Evolutionary conservation across 2,113 vertebrate genomes (phyloP).

Genomic region (Prolemur simus): DNA sequence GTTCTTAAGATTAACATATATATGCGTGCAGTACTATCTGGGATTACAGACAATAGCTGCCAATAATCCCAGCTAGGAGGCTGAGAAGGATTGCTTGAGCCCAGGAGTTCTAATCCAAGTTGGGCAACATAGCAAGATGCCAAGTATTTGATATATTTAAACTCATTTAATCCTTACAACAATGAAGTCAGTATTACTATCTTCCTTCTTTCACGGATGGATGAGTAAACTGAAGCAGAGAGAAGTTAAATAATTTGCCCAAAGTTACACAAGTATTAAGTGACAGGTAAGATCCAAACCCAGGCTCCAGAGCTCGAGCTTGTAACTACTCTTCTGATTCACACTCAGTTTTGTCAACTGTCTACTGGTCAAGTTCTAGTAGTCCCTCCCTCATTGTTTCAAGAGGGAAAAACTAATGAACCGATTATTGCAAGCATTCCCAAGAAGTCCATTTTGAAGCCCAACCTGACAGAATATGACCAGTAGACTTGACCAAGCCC

Average conservation of each 20-base stretch:
- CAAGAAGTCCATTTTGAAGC: background rate
- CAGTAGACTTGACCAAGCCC: background rate
- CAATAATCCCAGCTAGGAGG: no score
- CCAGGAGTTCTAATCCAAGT: no score
- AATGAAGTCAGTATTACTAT: background rate
- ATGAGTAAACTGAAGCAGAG: slow-evolving; percentile 32
- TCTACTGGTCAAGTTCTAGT: slow-evolving; percentile 17
- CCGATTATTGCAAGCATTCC: background rate
- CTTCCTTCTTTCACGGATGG: background rate
- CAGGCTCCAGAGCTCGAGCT: background rate
- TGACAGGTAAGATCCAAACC: background rate
- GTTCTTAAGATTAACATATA: background rate
- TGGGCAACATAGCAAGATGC: no score
- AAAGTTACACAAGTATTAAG: background rate
- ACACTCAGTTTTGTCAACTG: background rate
- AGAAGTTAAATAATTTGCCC: background rate
- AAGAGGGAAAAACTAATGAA: background rate
- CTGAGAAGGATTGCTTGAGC: no score
- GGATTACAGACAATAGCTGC: no score
- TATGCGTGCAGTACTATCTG: no score
- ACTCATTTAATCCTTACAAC: background rate
- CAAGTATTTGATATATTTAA: slow-evolving; percentile 36
- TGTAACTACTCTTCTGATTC: background rate
- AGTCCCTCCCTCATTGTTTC: background rate
- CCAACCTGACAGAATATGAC: background rate